Conservation (phyloP, 1,140 invertebrate species). For the Melitaea cinxia region DNA sequence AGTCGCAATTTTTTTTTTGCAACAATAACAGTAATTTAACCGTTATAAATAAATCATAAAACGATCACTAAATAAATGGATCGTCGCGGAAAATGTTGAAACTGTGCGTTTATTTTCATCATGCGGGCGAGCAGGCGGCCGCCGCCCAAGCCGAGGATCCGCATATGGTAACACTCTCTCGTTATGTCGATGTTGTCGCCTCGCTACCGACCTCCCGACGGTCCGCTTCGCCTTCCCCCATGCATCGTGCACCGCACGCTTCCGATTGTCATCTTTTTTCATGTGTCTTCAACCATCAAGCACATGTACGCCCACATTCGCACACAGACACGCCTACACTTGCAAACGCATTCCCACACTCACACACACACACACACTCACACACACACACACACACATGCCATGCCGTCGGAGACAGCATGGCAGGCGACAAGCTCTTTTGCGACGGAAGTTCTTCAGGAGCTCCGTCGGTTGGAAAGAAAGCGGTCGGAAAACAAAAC, state of each 20-base stretch:
- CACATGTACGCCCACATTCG: constrained; percentile 7
- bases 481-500: too few relatives aligned
- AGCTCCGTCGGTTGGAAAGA: too few relatives aligned
- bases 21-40: neutral
- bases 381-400: too few relatives aligned
- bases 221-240: constrained; percentile 68
- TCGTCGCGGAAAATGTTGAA: constrained; percentile 46
- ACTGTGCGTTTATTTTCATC: constrained; percentile 69
- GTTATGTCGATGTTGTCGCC: constrained; percentile 69
- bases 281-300: too few relatives aligned
- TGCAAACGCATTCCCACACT: neutral
- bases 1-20: constrained; percentile 15
- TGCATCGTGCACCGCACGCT: constrained; percentile 78
- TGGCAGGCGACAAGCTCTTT: too few relatives aligned
- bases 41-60: constrained; percentile 1
- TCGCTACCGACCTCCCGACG: constrained; percentile 69
- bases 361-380: neutral
- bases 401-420: too few relatives aligned
- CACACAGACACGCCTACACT: constrained; percentile 7
- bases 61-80: constrained; percentile 11
- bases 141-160: constrained; percentile 93
- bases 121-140: constrained; percentile 86
- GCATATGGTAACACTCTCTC: constrained; percentile 90
- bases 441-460: too few relatives aligned
- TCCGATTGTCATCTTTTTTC: constrained; percentile 52